Conservation (phyloP, 2,797 vertebrate species). For the Eospalax fontanierii region DNA sequence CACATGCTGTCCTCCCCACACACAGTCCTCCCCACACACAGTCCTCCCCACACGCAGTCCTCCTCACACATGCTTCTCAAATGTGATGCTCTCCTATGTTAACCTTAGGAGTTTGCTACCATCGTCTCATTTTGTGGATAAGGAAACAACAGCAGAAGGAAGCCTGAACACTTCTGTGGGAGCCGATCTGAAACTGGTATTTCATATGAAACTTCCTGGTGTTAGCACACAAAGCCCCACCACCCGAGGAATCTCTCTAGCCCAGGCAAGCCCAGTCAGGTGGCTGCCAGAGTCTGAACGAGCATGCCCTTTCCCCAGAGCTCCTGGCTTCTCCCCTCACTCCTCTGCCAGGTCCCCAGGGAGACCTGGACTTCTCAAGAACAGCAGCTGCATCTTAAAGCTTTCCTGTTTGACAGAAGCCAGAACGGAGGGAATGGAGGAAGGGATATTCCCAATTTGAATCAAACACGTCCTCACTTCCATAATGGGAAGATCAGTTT, state of each 20-base stretch:
- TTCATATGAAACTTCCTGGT: neutral
- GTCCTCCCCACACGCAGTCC: neutral
- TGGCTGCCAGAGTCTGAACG: neutral
- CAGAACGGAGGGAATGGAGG: neutral
- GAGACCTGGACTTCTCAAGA: neutral
- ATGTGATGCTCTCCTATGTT: neutral
- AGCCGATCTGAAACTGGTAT: neutral
- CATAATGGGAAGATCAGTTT: neutral
- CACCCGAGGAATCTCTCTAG: neutral
- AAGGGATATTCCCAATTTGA: neutral
- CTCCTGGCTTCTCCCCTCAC: neutral
- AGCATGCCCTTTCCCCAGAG: neutral
- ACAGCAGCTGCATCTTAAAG: neutral
- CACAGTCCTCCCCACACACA: neutral
- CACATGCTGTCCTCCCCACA: too few relatives aligned
- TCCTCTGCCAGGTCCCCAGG: neutral
- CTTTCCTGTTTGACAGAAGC: conserved; percentile 6
- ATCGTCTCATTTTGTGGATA: neutral
- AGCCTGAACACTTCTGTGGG: neutral
- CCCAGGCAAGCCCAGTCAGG: neutral
- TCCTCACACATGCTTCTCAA: too few relatives aligned
- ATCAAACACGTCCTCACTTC: neutral
- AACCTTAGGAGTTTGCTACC: neutral
- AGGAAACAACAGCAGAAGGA: conserved; percentile 5
- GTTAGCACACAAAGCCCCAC: neutral